phyloP scores from a whole-genome alignment of 1,140 invertebrate species.

The Tetragnatha versicolor region DNA sequence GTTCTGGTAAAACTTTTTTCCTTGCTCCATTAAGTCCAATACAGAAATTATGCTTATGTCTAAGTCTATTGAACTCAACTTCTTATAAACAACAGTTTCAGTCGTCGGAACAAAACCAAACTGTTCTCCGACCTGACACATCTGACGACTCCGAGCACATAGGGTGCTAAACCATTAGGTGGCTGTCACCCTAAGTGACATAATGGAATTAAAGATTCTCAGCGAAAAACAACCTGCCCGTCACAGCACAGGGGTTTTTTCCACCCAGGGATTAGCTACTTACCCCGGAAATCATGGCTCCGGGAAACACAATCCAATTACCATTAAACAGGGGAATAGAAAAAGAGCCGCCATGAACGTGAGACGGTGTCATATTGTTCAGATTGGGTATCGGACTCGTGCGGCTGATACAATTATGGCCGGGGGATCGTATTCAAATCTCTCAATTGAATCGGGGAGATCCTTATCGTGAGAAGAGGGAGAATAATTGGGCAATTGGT shows the following conservation, averaged over 20 bases:
- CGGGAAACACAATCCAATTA: slow-evolving; percentile 23
- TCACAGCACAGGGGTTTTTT: neutral
- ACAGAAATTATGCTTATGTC: too few relatives aligned
- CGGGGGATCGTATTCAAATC: slow-evolving; percentile 42
- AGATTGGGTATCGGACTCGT: slow-evolving; percentile 33
- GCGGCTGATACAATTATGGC: slow-evolving; percentile 27
- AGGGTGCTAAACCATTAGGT: too few relatives aligned
- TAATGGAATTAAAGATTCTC: too few relatives aligned
- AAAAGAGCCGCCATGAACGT: slow-evolving; percentile 2
- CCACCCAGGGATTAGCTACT: neutral
- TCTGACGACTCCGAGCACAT: too few relatives aligned
- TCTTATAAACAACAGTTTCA: too few relatives aligned
- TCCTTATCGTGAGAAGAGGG: slow-evolving; percentile 19
- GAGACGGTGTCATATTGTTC: slow-evolving; percentile 44
- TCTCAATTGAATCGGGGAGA: slow-evolving; percentile 17
- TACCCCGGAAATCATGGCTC: neutral
- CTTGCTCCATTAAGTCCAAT: too few relatives aligned
- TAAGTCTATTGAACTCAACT: too few relatives aligned
- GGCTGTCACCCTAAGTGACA: too few relatives aligned
- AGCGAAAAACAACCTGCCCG: neutral
- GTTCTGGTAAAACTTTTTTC: too few relatives aligned
- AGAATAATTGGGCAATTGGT: slow-evolving; percentile 12
- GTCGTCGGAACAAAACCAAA: too few relatives aligned
- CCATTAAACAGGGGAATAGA: slow-evolving; percentile 46
- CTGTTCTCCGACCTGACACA: too few relatives aligned